phyloP scores from a whole-genome alignment of 2,113 vertebrate species.

The Eretmochelys imbricata region DNA sequence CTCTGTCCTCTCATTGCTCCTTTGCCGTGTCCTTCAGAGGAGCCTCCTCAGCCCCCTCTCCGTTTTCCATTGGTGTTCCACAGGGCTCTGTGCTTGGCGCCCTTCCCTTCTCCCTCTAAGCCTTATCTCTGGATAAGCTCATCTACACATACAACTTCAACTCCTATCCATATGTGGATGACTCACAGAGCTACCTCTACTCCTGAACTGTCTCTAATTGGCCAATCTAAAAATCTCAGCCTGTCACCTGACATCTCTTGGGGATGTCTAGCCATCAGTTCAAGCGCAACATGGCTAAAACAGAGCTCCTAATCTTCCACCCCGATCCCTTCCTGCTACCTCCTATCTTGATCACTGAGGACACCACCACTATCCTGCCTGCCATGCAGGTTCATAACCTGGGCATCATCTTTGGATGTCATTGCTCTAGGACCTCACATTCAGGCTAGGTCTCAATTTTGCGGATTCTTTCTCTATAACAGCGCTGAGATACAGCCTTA shows the following conservation, averaged over 20 bases:
- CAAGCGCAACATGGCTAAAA: too few relatives aligned
- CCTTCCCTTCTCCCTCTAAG: neutral
- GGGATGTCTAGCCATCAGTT: too few relatives aligned
- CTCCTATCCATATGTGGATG: neutral
- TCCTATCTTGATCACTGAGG: neutral
- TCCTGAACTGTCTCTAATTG: too few relatives aligned
- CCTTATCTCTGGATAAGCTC: neutral
- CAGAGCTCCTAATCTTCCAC: too few relatives aligned
- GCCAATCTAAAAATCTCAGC: too few relatives aligned
- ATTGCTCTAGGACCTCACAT: neutral
- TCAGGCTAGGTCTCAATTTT: neutral
- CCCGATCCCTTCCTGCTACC: too few relatives aligned
- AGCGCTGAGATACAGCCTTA: fast-evolving
- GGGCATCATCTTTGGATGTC: neutral
- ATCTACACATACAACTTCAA: neutral
- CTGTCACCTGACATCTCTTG: too few relatives aligned
- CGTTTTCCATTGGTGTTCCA: neutral
- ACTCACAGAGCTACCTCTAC: neutral
- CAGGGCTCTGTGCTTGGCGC: neutral
- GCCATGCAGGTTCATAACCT: neutral
- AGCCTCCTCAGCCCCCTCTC: too few relatives aligned
- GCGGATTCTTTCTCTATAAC: neutral
- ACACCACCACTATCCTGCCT: neutral
- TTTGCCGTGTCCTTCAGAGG: too few relatives aligned
- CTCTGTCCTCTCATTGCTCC: too few relatives aligned